Evolutionary conservation across 2,797 vertebrate genomes (phyloP).

Genomic region (Dallia pectoralis): DNA sequence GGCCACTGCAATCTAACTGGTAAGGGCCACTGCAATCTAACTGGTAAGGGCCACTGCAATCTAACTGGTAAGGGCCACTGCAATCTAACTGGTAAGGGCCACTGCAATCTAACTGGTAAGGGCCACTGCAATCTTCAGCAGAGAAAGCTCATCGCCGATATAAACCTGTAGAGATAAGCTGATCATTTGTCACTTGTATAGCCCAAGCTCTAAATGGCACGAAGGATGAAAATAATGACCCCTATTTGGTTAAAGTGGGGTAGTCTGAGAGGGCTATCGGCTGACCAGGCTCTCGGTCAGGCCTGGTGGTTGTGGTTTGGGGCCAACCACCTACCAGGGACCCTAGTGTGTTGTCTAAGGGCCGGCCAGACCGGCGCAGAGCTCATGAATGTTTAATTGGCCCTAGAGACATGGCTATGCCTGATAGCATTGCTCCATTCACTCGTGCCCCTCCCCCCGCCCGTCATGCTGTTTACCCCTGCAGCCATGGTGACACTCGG

Average conservation of each 20-base stretch:
- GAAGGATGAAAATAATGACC: not conserved
- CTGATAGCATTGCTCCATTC: constrained; percentile 68
- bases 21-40: constrained; percentile 7
- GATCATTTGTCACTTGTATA: not conserved
- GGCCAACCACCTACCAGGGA: constrained; percentile 2
- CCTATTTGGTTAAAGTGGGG: not conserved
- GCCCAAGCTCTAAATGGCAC: not conserved
- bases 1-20: not conserved
- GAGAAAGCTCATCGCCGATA: constrained; percentile 11
- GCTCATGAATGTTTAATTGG: constrained; percentile 77
- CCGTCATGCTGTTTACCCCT: constrained; percentile 62
- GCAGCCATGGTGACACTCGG: constrained; percentile 63
- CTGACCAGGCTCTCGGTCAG: constrained; percentile 7
- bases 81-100: constrained; percentile 1
- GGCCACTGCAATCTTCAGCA: not conserved
- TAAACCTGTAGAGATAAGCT: constrained; percentile 13
- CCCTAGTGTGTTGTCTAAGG: constrained; percentile 46
- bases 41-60: constrained; percentile 5
- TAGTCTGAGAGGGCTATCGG: constrained; percentile 7
- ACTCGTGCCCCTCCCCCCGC: constrained; percentile 48
- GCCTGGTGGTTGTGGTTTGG: not conserved
- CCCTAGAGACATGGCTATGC: constrained; percentile 64
- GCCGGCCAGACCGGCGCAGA: constrained; percentile 54
- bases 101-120: not conserved
- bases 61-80: constrained; percentile 1